phyloP scores from a whole-genome alignment of 2,888 invertebrate species.

The Ctenicera cuprea region DNA sequence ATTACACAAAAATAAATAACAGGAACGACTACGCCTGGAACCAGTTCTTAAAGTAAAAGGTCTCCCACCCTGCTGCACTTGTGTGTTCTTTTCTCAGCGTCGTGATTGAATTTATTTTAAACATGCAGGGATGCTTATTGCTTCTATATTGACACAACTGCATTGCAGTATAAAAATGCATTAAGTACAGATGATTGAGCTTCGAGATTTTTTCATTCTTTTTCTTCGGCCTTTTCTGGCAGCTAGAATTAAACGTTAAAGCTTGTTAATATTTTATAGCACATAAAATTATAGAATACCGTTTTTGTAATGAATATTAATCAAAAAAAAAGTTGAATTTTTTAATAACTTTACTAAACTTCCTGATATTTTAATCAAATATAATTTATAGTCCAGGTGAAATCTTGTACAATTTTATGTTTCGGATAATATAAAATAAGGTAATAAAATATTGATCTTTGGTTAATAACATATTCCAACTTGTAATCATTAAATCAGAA shows the following conservation, averaged over 20 bases:
- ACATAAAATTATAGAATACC: slow-evolving; percentile 23
- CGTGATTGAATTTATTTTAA: slow-evolving; percentile 49
- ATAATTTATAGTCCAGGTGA: slow-evolving; percentile 34
- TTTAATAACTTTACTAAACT: slow-evolving; percentile 10
- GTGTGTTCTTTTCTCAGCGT: slow-evolving; percentile 38
- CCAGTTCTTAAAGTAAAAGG: slow-evolving; percentile 64
- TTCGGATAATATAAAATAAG: neutral
- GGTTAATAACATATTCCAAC: too few species aligned
- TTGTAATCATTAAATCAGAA: too few species aligned
- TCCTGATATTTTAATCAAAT: slow-evolving; percentile 42
- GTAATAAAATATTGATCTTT: neutral
- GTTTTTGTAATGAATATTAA: slow-evolving; percentile 24
- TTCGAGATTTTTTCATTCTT: neutral
- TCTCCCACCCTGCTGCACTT: slow-evolving; percentile 56
- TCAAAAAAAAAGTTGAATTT: slow-evolving; percentile 18
- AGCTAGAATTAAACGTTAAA: neutral
- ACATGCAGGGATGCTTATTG: slow-evolving; percentile 48
- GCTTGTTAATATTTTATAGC: slow-evolving; percentile 37
- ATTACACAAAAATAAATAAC: slow-evolving; percentile 66
- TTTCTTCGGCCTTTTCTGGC: neutral
- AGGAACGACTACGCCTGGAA: slow-evolving; percentile 60
- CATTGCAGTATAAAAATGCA: slow-evolving; percentile 24
- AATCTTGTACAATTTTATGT: slow-evolving; percentile 11
- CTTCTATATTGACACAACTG: slow-evolving; percentile 50
- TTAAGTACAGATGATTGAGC: neutral